Evolutionary conservation across 2,888 invertebrate genomes (phyloP), one percentile per base, ranked within the genome.

Genomic region (Pyrochroa serraticornis): DNA sequence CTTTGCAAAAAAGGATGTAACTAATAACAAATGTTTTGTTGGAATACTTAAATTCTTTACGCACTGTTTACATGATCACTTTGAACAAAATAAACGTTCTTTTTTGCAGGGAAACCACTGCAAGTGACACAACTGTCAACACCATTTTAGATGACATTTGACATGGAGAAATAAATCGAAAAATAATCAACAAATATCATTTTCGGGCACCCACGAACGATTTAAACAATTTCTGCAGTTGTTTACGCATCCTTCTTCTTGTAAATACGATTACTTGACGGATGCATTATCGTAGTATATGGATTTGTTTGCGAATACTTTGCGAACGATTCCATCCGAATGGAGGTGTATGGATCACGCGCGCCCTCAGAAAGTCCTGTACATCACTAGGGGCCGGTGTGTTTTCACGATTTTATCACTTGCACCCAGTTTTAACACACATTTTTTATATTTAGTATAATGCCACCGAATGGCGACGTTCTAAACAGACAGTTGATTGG

Each of bases 381-480:
- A 57, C 64, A 62, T 62, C 58, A 44, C 48, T 59, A 51, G 56
- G 12, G 7, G 39, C 35, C 51, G 50, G 51, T 51, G 51, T 51
- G 46, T 57, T 51, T 51, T 34, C 39, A 33, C 47, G 10, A 43
- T 36, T 53, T 50, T 56, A 60, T 38, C 51, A 54, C 54, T 49
- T 12, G 44, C 55, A 58, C 46, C 10, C 55, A 54, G 32, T 60
- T 41, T 56, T 71, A 71, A 73, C 71, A 70, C 73, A 71, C 71
- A 74, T 74, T 72, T 68, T 66, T 63, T 60, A 71, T 73, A 71
- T 72, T 73, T 69, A 73, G 72, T 67, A 70, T 74, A 75, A 75
- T 75, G 71, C 71, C 77, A 76, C 75, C 76, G 75, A 79, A 80
- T 79, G 76, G 78, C 77, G 77, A 78, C 75, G 75, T 76, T 74